Base-by-base conservation (phyloP, 2,113 vertebrate genomes). In the Scolopax mira region DNA sequence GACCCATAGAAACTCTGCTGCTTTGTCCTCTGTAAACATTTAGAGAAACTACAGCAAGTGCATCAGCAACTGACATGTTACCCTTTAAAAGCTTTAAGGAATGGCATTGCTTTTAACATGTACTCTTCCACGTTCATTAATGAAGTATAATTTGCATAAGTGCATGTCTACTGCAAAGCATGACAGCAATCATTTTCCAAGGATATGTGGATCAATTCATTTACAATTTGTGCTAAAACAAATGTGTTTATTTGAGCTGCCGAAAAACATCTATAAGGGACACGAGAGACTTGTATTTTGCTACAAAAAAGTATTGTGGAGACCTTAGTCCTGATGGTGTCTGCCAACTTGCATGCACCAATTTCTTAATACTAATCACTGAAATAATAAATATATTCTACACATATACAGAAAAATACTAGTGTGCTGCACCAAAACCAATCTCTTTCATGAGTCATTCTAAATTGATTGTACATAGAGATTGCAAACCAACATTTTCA, bases 381-480 rank as follows among this genome's bases (percentile, higher is more conserved):
- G 15, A 7, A 95, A 46, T 73, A 90, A 88, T 69, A 84, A 94
- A 94, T 94, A 55, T 77, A 64, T 67, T 91, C 49, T 48, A 86
- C 73, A 73, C 49, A 81, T 85, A 87, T 35, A 60, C 7, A 91
- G 88, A 96, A 94, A 94, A 97, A 97, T 90, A 91, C 54, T 51
- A 90, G 65, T 3, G 39, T 37, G 52, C 86, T 71, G 8, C n/a
- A 58, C 65, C 23, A 62, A 78, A 87, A 48, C 58, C 87, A 78
- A 89, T 31, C 46, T 94, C 77, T 65, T 90, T 78, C 31, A n/a
- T 77, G 30, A 79, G 51, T 2, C 6, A 37, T 61, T 94, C 67
- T 84, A 95, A 95, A 93, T 42, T 89, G 78, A 93, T 91, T 95
- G 66, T 58, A 93, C 83, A 80, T 70, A 94, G 55, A 96, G 28